These are phyloP conservation scores for Peromyscus polionotus DNA, from an alignment of 2,113 vertebrate genomes.

Conservation along the genomic window DNA sequence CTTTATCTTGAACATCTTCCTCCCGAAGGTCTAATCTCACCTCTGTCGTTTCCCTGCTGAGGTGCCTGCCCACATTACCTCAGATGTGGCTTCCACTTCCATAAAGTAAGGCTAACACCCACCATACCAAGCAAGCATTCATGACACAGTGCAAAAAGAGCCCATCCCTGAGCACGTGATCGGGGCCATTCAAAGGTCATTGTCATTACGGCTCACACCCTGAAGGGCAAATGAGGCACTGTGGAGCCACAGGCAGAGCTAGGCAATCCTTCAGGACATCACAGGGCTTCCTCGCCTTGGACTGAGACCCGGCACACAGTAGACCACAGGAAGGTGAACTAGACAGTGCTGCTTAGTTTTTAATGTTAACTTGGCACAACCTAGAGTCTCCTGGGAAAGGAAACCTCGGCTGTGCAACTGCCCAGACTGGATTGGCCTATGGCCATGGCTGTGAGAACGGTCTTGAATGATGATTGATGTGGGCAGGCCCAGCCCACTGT, in stretches of 20 bases:
- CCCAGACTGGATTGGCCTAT: no score
- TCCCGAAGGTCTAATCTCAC: not conserved
- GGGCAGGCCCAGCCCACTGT: not conserved
- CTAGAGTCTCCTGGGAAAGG: not conserved
- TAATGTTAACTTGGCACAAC: no score
- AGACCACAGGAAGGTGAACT: not conserved
- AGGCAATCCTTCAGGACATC: not conserved
- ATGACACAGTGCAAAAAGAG: not conserved
- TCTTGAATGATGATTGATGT: not conserved
- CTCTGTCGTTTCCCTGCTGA: not conserved
- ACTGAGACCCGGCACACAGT: not conserved
- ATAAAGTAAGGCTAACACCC: not conserved
- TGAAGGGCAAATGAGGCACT: not conserved
- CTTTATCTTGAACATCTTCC: not conserved
- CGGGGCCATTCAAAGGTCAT: not conserved
- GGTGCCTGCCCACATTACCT: not conserved
- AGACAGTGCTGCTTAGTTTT: not conserved
- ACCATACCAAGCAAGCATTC: not conserved
- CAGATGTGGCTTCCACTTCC: not conserved
- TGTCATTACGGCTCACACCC: rapidly evolving
- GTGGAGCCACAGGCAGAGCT: not conserved
- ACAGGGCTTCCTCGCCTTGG: not conserved
- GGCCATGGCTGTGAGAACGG: not conserved
- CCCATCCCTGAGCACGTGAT: rapidly evolving
- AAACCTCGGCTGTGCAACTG: not conserved